A percentile compares a stretch with the other conserved stretches of the same genome.
phyloP scores from a whole-genome alignment of 2,113 vertebrate genomes.

The Nestor notabilis region DNA sequence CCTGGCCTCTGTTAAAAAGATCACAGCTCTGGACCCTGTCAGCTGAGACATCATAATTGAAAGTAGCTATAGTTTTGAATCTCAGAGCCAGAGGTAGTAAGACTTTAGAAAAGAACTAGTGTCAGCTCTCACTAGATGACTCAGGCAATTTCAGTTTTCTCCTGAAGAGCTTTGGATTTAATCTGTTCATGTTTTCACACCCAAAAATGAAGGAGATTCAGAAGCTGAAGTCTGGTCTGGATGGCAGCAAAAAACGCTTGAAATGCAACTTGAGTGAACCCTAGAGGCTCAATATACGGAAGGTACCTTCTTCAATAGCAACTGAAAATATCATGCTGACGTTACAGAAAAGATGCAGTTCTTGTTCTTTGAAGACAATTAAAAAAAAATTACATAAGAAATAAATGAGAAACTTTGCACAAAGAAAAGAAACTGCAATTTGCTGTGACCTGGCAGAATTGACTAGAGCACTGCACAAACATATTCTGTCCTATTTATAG shows the following conservation, averaged over 20 bases:
- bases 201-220: conserved; percentile 9
- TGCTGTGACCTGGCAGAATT: neutral
- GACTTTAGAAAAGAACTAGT: neutral
- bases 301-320: neutral
- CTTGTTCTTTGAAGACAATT: neutral
- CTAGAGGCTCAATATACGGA: neutral
- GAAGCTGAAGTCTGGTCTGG: neutral
- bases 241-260: neutral
- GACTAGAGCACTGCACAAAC: neutral
- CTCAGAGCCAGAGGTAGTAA: neutral
- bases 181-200: neutral
- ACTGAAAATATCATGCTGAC: neutral
- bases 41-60: neutral
- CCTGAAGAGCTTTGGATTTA: neutral
- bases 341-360: neutral
- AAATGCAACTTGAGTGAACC: conserved; percentile 55
- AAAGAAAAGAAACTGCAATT: neutral
- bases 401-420: neutral
- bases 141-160: conserved; percentile 24
- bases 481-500: neutral
- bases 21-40: neutral
- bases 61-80: neutral
- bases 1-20: neutral
- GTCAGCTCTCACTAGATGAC: neutral
- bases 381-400: neutral